Percentiles rank a stretch among this genome's conserved stretches.
phyloP scores from a whole-genome alignment of 2,113 vertebrate species.

The Apus apus region DNA sequence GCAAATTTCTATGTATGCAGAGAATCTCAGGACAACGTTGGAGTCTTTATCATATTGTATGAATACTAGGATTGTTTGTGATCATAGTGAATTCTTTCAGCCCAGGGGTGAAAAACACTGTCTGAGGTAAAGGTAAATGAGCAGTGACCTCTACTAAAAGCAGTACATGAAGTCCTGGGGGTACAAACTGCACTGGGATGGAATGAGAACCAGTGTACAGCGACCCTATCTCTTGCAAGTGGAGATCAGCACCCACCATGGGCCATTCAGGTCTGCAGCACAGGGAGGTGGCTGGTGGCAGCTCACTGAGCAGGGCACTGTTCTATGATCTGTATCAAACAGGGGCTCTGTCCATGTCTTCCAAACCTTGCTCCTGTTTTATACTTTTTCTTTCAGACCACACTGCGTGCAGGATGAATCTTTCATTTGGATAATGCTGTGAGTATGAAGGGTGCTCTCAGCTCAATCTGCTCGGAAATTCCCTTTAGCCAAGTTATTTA shows the following conservation, averaged over 20 bases:
- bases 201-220: neutral
- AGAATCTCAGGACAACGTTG: neutral
- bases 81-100: neutral
- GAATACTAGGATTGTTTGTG: neutral
- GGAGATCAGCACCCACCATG: fast-evolving
- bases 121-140: neutral
- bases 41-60: neutral
- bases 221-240: neutral
- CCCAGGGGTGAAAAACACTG: neutral
- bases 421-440: neutral
- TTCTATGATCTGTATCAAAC: neutral
- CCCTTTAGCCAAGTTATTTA: neutral
- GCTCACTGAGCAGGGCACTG: fast-evolving
- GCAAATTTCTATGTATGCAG: neutral
- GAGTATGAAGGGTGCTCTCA: neutral
- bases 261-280: fast-evolving
- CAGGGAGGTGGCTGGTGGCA: neutral
- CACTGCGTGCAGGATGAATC: fast-evolving
- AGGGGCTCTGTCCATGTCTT: neutral
- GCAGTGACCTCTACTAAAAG: neutral
- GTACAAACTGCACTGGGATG: neutral
- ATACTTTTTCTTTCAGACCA: neutral
- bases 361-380: neutral
- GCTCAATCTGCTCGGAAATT: too few species aligned
- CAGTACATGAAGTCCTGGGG: neutral